Evolutionary conservation across 2,797 vertebrate genomes (phyloP), one percentile per base, ranked within the genome.

Genomic region (Melanotaenia nigrans): DNA sequence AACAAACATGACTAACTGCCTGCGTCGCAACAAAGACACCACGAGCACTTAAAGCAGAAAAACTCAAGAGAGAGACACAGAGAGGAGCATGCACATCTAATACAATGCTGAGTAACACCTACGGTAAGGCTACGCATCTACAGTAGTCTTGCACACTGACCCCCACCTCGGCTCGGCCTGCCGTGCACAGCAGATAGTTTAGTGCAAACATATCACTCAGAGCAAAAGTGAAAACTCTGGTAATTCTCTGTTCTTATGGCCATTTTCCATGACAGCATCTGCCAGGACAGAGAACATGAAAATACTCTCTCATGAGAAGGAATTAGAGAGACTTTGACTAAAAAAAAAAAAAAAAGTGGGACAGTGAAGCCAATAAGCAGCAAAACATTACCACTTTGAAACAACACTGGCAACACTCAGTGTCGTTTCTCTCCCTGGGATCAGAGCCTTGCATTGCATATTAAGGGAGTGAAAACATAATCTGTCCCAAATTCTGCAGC

Each of bases 61-160:
- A 57, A 87, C 80, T 78, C 65, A 77, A 87, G 69, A 78, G 78
- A 75, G 57, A 77, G 57, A 13, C 68, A 75, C 68, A 70, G 71
- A 79, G 75, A 82, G 77, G 83, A 79, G 85, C 90, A 91, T 90
- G 90, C 90, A 90, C 81, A 62, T 82, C 84, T 61, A 79, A 85
- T 80, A 87, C 85, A 85, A 75, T 33, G 79, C 76, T 75, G 80
- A 68, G 68, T 75, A 70, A 85, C 83, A 88, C 81, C 79, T 73
- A 81, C 69, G 68, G 71, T 67, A 70, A 81, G 68, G 75, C 75
- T 78, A 73, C 82, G 86, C 82, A 75, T 75, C 83, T 80, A 85
- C 80, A 90, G 85, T 82, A 87, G 82, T 87, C 80, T 79, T 10
- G 77, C 90, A 91, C 89, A 84, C 72, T 53, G 81, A 78, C 82